These are phyloP conservation scores for Trematomus loennbergii DNA, from an alignment of 2,113 vertebrate species.

Conservation along the genomic window DNA sequence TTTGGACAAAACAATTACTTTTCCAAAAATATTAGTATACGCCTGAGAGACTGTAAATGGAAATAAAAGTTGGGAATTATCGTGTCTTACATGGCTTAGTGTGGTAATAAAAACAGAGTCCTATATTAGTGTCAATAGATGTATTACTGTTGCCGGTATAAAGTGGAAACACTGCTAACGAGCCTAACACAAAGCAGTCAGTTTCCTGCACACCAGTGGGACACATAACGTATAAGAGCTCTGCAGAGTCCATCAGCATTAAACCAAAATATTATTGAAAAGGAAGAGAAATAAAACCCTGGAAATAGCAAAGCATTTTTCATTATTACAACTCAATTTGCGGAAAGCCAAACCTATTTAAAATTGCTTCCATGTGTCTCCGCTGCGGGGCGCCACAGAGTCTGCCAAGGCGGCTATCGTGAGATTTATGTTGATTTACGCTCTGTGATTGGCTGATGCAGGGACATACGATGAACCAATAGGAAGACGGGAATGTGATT, in stretches of 20 bases:
- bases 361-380: conserved; percentile 69
- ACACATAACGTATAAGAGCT: conserved; percentile 38
- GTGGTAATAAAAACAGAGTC: conserved; percentile 28
- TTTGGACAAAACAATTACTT: neutral
- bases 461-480: conserved; percentile 52
- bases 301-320: conserved; percentile 56
- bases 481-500: neutral
- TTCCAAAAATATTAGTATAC: neutral
- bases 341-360: conserved; percentile 22
- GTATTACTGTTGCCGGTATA: conserved; percentile 21
- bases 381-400: conserved; percentile 79
- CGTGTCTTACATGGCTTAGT: conserved; percentile 11
- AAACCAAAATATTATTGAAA: conserved; percentile 64
- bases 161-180: conserved; percentile 26
- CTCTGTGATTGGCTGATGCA: conserved; percentile 61
- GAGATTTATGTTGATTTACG: neutral
- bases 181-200: conserved; percentile 40
- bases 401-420: conserved; percentile 32
- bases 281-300: conserved; percentile 44
- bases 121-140: conserved; percentile 35
- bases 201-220: conserved; percentile 39
- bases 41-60: neutral
- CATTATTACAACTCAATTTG: conserved; percentile 66
- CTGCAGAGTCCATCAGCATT: conserved; percentile 58
- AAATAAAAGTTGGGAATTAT: neutral